Conservation (phyloP, 2,888 invertebrate species). For the Anarsia innoxiella region DNA sequence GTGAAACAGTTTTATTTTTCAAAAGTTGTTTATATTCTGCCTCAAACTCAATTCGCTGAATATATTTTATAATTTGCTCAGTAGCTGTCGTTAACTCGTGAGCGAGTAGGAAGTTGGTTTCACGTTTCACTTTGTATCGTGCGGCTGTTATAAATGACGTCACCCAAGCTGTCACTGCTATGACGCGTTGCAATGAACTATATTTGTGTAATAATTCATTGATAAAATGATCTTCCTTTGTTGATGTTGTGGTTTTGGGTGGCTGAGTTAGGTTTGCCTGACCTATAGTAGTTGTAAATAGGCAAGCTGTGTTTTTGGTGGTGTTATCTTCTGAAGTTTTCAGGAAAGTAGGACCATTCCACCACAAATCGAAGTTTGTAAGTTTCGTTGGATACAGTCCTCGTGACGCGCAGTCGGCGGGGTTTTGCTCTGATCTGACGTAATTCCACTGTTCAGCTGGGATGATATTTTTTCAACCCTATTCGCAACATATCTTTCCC, state of each 20-base stretch:
- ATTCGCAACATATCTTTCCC: neutral
- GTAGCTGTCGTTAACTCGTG: neutral
- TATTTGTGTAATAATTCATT: neutral
- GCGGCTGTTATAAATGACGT: no score
- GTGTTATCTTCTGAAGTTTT: neutral
- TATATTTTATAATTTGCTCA: neutral
- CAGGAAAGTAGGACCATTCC: conserved; percentile 1
- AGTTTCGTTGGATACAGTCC: neutral
- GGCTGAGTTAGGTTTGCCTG: no score
- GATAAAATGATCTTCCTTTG: neutral
- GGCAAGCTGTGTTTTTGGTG: neutral
- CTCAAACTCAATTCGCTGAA: neutral
- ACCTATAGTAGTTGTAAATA: neutral
- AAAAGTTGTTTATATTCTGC: neutral
- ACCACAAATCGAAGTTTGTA: neutral
- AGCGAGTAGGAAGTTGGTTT: no score
- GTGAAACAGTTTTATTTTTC: neutral
- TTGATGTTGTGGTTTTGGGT: neutral
- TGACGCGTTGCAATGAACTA: neutral
- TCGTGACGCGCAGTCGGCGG: neutral
- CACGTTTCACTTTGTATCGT: neutral
- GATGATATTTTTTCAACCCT: neutral
- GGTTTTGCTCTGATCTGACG: no score
- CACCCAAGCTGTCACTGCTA: neutral
- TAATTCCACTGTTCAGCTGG: neutral